Evolutionary conservation across 2,113 vertebrate genomes (phyloP), one percentile per base, ranked within the genome.

Genomic region (Chaetura pelagica): DNA sequence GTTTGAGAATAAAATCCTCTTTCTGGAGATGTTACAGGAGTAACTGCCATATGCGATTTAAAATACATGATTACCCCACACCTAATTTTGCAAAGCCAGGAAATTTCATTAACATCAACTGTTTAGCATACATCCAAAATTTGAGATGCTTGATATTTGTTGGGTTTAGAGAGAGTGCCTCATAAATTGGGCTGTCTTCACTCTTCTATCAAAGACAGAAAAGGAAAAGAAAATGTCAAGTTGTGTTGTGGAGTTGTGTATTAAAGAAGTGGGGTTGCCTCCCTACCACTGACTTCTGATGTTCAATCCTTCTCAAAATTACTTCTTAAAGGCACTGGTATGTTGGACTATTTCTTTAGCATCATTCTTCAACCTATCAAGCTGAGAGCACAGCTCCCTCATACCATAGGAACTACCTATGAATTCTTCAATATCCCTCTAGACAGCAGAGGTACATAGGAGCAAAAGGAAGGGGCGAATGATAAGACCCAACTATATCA

Each of bases 1-100:
- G 49, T 14, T 92, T 7, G 73, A 62, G 23, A 88, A 83, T 10
- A 84, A 96, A 96, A 63, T 48, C 14, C 10, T 73, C 15, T 77
- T 88, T 48, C 34, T 77, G 34, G 12, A 77, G 38, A 42, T 15
- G 22, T 19, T 66, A 66, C 8, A 13, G 51, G 15, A 93, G 6
- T 24, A 74, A 83, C 26, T 57, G 32, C 29, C 80, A 77, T 40
- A 74, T 23, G 12, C 29, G 71, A 9, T 83, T 85, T 86, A 62
- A 86, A 93, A 78, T 42, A 40, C 4, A 63, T 52, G 12, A 48
- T 59, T 63, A 44, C 23, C 15, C 22, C 32, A 5, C 71, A 26
- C 32, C 63, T 86, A 10, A 10, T 81, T 93, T 96, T 80, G 18
- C 34, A 57, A 91, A 82, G 32, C 44, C 30, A 77, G 21, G 38